Base-by-base conservation (phyloP, 2,888 invertebrate species). In the Tachina lurida region DNA sequence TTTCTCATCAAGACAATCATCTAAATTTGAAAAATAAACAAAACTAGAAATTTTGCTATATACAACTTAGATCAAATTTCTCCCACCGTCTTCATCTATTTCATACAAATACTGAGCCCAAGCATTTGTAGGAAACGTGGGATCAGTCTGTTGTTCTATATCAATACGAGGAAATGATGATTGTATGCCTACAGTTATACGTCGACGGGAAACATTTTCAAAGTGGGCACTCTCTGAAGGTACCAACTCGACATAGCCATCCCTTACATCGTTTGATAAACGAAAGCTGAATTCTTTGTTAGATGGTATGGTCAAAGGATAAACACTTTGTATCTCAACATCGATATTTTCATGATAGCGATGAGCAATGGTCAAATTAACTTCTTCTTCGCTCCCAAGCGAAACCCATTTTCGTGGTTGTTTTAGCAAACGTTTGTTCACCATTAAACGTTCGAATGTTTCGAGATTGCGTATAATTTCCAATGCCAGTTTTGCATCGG, bases 241-340 rank as follows among this genome's bases (percentile, higher is more conserved):
- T 70, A 94, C 91, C 41, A 97, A 90, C 89, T 96, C 96, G 80
- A 95, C 94, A 88, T 94, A 96, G 13, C 96, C 96, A 91, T 96
- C 96, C 71, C 95, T 93, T 17, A 94, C 94, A 63, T 95, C 94
- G 65, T 94, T 93, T 0, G 94, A 93, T 78, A 93, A 93, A 84
- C 96, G 94, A 22, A 94, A 92, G 45, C 91, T 89, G 87, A 96
- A 95, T 43, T 84, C 76, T 41, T 93, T 92, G 1, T 93, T 93
- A 68, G 93, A 91, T 2, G 93, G 93, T 78, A 90, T 87, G 19
- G 88, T 88, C 47, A 94, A 91, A 1, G 95, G 95, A 91, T 95
- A 96, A 54, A 94, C 94, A 41, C 94, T 93, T 90, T 95, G 95
- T 52, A 96, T 93, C 92, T 96, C 96, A 9, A 96, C 93, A 91